phyloP scores from a whole-genome alignment of 2,113 vertebrate species.

The Cinclus mexicanus region DNA sequence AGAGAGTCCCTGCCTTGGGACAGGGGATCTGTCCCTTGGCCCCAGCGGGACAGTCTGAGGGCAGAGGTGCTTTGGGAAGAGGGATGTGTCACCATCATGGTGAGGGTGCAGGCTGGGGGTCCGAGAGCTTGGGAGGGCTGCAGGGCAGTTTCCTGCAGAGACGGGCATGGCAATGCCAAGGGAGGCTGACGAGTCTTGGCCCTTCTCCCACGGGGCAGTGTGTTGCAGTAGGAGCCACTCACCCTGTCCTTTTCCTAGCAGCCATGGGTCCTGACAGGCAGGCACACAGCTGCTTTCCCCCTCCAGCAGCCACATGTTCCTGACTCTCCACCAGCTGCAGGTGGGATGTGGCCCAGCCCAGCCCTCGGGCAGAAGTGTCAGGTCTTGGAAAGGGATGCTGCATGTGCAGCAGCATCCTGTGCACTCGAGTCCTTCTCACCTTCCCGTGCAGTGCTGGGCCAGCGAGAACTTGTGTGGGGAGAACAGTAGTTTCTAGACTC shows the following conservation, averaged over 20 bases:
- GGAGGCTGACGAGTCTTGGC: neutral
- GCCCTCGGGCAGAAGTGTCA: neutral
- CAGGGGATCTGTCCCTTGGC: neutral
- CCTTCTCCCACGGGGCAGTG: neutral
- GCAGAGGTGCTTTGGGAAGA: neutral
- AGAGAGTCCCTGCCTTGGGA: neutral
- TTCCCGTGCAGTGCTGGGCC: neutral
- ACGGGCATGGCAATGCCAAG: accelerated
- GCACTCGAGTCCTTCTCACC: neutral
- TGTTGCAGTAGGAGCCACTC: neutral
- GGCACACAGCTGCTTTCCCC: neutral
- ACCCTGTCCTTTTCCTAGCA: neutral
- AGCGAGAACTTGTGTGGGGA: neutral
- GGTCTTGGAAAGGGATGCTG: neutral
- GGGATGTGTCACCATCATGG: neutral
- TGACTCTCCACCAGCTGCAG: neutral
- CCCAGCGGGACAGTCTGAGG: neutral
- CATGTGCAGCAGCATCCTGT: neutral
- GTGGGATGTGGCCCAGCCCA: neutral
- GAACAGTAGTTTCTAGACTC: neutral
- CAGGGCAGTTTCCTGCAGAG: neutral
- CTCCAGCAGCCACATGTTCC: neutral
- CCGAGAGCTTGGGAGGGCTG: neutral
- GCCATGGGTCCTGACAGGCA: neutral
- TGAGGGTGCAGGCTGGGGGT: neutral